Evolutionary conservation across 2,797 vertebrate genomes (phyloP).

Genomic region (Buceros bicornis): DNA sequence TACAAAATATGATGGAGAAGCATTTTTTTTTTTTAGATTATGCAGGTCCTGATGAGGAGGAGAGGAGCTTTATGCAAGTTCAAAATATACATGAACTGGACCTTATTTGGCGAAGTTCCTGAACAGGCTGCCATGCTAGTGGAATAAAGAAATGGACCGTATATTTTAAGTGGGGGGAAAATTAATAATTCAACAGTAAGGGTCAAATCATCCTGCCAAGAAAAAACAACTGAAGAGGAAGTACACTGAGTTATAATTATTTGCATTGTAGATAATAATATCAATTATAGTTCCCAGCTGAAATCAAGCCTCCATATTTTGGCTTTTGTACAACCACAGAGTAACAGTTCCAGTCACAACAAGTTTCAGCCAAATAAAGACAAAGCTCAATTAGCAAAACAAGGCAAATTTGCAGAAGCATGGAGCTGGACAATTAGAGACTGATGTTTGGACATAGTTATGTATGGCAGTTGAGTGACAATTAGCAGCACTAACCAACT

Average conservation of each 20-base stretch:
- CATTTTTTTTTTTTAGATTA: background rate
- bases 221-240: conserved; percentile 58
- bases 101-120: conserved; percentile 19
- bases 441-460: background rate
- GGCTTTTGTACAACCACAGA: background rate
- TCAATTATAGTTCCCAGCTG: conserved; percentile 62
- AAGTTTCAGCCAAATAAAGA: conserved; percentile 53
- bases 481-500: background rate
- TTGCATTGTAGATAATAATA: conserved; percentile 68
- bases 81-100: background rate
- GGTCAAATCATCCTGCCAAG: conserved; percentile 48
- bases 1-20: background rate
- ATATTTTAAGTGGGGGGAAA: conserved; percentile 32
- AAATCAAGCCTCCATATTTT: conserved; percentile 56
- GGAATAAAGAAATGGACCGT: background rate
- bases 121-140: background rate
- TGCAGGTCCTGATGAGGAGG: background rate
- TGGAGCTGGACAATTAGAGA: background rate
- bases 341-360: conserved; percentile 52
- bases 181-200: conserved; percentile 49
- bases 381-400: conserved; percentile 47
- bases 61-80: background rate
- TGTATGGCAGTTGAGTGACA: background rate
- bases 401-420: background rate
- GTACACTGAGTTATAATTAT: conserved; percentile 60